These are phyloP conservation scores for Ennomos erosarius DNA, from an alignment of 2,888 invertebrate genomes.

Conservation along the genomic window DNA sequence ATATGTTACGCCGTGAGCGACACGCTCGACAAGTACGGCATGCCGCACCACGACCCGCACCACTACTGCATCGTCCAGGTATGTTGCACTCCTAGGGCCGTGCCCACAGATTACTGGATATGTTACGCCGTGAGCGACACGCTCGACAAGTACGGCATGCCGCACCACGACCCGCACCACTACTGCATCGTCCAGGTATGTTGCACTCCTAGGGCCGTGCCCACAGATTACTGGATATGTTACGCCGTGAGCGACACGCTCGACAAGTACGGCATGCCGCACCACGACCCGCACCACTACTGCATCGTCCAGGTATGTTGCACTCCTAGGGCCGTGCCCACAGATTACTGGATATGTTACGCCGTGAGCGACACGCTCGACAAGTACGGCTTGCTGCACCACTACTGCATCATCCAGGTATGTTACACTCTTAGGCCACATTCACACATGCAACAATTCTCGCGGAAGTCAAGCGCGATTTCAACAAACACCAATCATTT, in stretches of 20 bases:
- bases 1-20: too few relatives aligned
- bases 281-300: constrained; percentile 95
- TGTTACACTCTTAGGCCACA: too few relatives aligned
- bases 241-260: constrained; percentile 98
- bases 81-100: constrained; percentile 10
- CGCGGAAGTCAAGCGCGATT: too few relatives aligned
- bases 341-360: too few relatives aligned
- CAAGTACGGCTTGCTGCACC: too few relatives aligned
- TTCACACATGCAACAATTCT: too few relatives aligned
- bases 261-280: constrained; percentile 97
- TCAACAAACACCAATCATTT: too few relatives aligned
- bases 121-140: constrained; percentile 98
- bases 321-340: too few relatives aligned
- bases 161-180: constrained; percentile 94
- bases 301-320: constrained; percentile 95
- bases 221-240: too few relatives aligned
- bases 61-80: constrained; percentile 99
- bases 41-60: constrained; percentile 94
- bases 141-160: constrained; percentile 98
- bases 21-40: constrained; percentile 98
- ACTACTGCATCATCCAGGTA: too few relatives aligned
- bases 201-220: neutral
- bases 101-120: too few relatives aligned
- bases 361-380: too few relatives aligned
- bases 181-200: constrained; percentile 97